A percentile compares a stretch with the other conserved stretches of the same genome.
Conservation (phyloP, 2,113 vertebrate species). For the Poeciliopsis occidentalis region DNA sequence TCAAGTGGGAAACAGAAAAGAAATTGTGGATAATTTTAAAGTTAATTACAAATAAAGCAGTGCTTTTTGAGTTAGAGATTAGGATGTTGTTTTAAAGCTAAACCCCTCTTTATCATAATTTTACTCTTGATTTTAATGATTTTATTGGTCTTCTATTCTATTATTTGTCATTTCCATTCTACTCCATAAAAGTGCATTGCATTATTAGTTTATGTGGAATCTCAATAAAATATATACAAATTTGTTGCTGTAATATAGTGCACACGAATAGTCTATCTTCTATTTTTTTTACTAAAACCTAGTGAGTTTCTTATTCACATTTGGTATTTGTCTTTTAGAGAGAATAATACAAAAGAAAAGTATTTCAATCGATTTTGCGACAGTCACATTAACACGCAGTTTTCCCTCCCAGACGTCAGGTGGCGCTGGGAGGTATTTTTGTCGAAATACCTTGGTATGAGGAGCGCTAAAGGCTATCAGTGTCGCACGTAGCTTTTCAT, state of each 20-base stretch:
- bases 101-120: neutral
- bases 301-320: too few species aligned
- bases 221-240: neutral
- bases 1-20: too few species aligned
- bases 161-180: too few species aligned
- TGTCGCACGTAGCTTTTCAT: conserved; percentile 23
- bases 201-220: neutral
- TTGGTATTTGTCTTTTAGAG: too few species aligned
- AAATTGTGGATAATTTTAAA: too few species aligned
- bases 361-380: too few species aligned
- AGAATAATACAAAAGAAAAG: too few species aligned
- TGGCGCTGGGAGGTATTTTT: neutral
- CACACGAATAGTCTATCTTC: too few species aligned
- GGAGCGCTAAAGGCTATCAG: neutral
- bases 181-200: neutral
- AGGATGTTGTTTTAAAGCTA: neutral
- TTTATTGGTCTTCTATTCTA: too few species aligned
- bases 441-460: neutral
- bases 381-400: neutral
- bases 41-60: neutral
- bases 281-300: too few species aligned
- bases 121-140: neutral
- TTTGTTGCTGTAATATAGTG: neutral
- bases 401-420: conserved; percentile 2
- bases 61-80: neutral